A percentile compares a stretch with the other conserved stretches of the same genome.
Conservation (phyloP, 2,888 invertebrate species). For the Machimus rusticus region DNA sequence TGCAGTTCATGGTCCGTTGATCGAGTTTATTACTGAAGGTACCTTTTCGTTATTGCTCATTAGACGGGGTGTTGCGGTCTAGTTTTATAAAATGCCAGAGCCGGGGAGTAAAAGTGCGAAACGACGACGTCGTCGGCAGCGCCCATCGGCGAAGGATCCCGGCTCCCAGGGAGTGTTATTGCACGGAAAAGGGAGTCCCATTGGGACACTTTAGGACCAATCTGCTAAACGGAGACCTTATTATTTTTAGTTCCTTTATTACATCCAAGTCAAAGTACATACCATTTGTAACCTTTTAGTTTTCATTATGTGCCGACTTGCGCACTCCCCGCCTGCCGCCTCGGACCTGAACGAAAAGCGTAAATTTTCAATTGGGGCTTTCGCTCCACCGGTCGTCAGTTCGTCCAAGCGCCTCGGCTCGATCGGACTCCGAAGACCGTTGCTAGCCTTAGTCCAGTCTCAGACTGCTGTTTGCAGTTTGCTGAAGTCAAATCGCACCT, state of each 20-base stretch:
- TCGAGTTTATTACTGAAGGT: conserved; percentile 36
- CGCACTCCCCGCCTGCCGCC: neutral
- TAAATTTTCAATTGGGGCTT: conserved; percentile 12
- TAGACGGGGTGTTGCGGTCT: neutral
- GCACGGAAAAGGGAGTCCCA: conserved; percentile 46
- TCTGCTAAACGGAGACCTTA: conserved; percentile 49
- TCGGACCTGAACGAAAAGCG: neutral
- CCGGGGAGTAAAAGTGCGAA: neutral
- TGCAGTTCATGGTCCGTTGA: conserved; percentile 39
- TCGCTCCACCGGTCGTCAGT: conserved; percentile 45
- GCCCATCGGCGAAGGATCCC: conserved; percentile 12
- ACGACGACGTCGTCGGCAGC: neutral
- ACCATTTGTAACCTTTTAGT: neutral
- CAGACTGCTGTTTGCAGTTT: neutral
- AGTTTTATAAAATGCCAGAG: conserved; percentile 29
- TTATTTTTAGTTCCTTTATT: conserved; percentile 42
- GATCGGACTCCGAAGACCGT: conserved; percentile 24
- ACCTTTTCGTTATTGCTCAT: conserved; percentile 23
- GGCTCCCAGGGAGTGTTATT: conserved; percentile 40
- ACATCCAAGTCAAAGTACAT: neutral
- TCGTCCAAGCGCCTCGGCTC: conserved; percentile 29
- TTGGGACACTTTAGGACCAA: conserved; percentile 49
- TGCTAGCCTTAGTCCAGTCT: neutral
- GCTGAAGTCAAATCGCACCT: neutral
- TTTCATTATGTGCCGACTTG: conserved; percentile 16